These are phyloP conservation scores for Collichthys lucidus DNA, from an alignment of 2,113 vertebrate genomes.

Conservation along the genomic window DNA sequence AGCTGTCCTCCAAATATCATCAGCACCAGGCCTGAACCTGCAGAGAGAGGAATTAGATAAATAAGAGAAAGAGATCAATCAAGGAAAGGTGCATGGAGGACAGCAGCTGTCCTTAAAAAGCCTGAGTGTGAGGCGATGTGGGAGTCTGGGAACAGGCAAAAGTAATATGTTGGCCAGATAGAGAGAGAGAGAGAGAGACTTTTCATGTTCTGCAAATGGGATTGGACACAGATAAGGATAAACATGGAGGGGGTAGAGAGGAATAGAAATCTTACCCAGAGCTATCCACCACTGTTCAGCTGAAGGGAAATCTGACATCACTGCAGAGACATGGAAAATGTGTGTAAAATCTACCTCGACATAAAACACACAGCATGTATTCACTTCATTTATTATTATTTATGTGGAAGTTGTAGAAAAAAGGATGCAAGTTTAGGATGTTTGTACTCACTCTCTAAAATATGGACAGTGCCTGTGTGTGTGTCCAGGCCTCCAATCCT, in stretches of 20 bases:
- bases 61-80: slow-evolving; percentile 5
- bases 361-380: neutral
- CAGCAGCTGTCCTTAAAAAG: neutral
- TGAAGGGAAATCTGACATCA: slow-evolving; percentile 84
- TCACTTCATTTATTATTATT: neutral
- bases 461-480: neutral
- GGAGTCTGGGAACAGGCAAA: neutral
- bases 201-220: neutral
- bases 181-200: neutral
- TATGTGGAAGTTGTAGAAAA: neutral
- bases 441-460: neutral
- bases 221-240: neutral
- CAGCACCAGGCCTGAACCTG: slow-evolving; percentile 89
- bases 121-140: neutral
- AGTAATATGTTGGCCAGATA: neutral
- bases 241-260: neutral
- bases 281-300: slow-evolving; percentile 86
- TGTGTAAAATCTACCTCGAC: neutral
- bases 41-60: slow-evolving; percentile 45
- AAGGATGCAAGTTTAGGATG: neutral
- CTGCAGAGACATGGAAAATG: slow-evolving; percentile 57
- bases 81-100: neutral
- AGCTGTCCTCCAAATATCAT: slow-evolving; percentile 92
- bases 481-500: slow-evolving; percentile 46
- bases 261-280: slow-evolving; percentile 76